A percentile compares a stretch with the other conserved stretches of the same genome.
phyloP scores from a whole-genome alignment of 2,888 invertebrate species.

The Tetropium fuscum region DNA sequence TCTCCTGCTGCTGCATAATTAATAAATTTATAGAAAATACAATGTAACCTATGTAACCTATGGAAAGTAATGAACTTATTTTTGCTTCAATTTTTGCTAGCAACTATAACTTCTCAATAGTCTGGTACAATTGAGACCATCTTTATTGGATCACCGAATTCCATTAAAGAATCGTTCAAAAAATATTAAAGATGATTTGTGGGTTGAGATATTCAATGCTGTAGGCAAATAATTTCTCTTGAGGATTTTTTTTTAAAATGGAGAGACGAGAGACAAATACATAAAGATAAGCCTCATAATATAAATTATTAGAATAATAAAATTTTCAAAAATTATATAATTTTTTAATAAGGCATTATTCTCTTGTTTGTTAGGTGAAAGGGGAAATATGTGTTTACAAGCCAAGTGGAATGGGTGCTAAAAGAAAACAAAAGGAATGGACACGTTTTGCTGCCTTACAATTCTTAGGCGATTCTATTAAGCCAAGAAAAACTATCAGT shows the following conservation, averaged over 20 bases:
- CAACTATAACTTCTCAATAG: constrained; percentile 3
- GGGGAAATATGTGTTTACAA: background rate
- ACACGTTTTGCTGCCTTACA: background rate
- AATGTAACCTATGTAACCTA: too few relatives aligned
- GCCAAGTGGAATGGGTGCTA: constrained; percentile 3
- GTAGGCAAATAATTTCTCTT: constrained; percentile 2
- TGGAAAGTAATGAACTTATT: too few relatives aligned
- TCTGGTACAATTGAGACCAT: background rate
- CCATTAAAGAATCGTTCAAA: background rate
- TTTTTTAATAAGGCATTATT: background rate
- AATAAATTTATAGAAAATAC: too few relatives aligned
- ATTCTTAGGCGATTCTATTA: background rate
- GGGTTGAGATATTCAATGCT: constrained; percentile 4
- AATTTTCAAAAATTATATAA: too few relatives aligned
- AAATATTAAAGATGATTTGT: constrained; percentile 7
- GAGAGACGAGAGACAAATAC: constrained; percentile 9
- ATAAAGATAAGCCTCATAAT: constrained; percentile 2
- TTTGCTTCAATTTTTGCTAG: too few relatives aligned
- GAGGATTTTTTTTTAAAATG: background rate
- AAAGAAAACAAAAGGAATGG: background rate
- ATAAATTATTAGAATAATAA: too few relatives aligned
- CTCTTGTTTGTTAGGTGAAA: too few relatives aligned
- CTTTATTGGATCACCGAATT: background rate
- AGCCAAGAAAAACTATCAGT: background rate
- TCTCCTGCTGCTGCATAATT: too few relatives aligned